These are phyloP conservation scores for Nemurella pictetii DNA, from an alignment of 2,888 invertebrate species.

Conservation along the genomic window DNA sequence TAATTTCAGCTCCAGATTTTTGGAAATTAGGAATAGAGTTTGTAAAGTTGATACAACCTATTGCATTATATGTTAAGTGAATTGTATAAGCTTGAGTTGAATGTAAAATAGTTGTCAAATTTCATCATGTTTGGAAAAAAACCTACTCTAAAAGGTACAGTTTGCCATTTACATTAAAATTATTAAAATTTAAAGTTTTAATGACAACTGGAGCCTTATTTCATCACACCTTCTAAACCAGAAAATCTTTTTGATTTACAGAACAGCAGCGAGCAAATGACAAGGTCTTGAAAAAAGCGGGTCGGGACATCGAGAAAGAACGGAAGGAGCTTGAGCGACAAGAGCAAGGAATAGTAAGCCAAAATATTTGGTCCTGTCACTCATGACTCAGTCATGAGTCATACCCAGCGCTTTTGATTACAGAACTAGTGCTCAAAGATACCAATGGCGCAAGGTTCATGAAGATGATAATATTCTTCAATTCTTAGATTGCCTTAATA, in stretches of 20 bases:
- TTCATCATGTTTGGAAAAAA: conserved; percentile 60
- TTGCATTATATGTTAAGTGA: too few relatives aligned
- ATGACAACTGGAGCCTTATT: too few relatives aligned
- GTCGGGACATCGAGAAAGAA: conserved; percentile 83
- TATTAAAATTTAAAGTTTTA: conserved; percentile 18
- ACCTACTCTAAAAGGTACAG: conserved; percentile 65
- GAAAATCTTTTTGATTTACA: conserved; percentile 48
- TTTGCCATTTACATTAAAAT: neutral
- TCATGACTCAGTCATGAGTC: neutral
- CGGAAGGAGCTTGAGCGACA: conserved; percentile 79
- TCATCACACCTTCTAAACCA: neutral
- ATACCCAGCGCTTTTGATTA: neutral
- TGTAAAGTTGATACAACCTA: too few relatives aligned
- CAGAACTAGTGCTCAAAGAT: too few relatives aligned
- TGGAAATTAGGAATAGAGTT: too few relatives aligned
- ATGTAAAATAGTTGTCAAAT: neutral
- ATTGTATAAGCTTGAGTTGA: too few relatives aligned
- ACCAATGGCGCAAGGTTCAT: too few relatives aligned
- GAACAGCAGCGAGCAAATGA: conserved; percentile 87
- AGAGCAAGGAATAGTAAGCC: conserved; percentile 81
- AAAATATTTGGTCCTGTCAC: neutral
- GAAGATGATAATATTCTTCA: too few relatives aligned
- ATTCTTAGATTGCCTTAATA: too few relatives aligned
- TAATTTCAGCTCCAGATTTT: too few relatives aligned
- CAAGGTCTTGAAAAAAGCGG: conserved; percentile 74